Evolutionary conservation across 2,113 vertebrate genomes (phyloP), one percentile per base, ranked within the genome.

Genomic region (Sebastes fasciatus): DNA sequence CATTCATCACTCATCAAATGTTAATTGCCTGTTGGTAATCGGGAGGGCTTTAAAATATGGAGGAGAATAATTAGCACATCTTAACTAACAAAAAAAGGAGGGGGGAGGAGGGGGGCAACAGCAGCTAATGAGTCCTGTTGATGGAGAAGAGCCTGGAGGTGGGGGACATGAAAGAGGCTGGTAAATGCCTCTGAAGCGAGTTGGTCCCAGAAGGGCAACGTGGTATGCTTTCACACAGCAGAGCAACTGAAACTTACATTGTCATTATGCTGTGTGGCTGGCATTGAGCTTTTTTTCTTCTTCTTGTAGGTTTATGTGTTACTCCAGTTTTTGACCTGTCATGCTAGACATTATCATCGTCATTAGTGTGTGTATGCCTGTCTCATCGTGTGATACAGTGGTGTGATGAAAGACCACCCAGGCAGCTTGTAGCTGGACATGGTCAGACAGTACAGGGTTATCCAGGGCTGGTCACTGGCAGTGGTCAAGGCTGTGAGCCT

Each of bases 31-130:
- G 85, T 89, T 80, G 79, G 84, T 92, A 93, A 93, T 90, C 52
- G 81, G 86, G 79, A 88, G 81, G 87, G 89, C 71, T 92, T 89
- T 88, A 88, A 91, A 94, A 94, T 92, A 93, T 89, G 93, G 90
- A 92, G 94, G 86, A 64, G 92, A 94, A 95, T 95, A 95, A 95
- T 95, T 95, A 95, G 90, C 94, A 95, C 92, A 86, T 94, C 88
- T 91, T 95, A 95, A 95, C 94, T 94, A 95, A 94, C 89, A 91
- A 90, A 94, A 89, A 86, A 91, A 76, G 17, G 10, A 6, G 40
- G 52, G 26, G 43, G n/a, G 52, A 82, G 75, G 78, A 69, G 64
- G 48, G 85, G 82, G 85, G 89, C 86, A 91, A 89, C 89, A 93
- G 92, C 89, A 92, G 83, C 91, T 94, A 93, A 93, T 92, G 90